A percentile compares a stretch with the other conserved stretches of the same genome.
Conservation (phyloP, 2,797 vertebrate species). For the Bucorvus abyssinicus region DNA sequence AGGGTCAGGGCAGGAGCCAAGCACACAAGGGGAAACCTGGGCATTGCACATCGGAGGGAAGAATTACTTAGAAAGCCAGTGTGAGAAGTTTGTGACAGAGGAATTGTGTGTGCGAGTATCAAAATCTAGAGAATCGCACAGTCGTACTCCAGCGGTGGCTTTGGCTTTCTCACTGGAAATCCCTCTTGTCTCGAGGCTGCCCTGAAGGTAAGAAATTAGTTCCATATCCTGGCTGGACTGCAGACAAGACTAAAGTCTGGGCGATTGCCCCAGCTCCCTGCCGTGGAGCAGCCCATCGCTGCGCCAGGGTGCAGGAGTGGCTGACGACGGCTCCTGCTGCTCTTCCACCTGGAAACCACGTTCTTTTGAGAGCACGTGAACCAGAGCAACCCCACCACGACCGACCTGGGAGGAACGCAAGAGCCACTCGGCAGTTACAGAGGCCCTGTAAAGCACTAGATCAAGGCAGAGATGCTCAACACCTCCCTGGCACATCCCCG, state of each 20-base stretch:
- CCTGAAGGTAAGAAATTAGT: not conserved
- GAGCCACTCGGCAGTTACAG: not conserved
- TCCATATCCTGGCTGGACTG: not conserved
- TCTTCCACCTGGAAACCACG: not conserved
- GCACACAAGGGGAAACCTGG: not conserved
- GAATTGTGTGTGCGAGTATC: not conserved
- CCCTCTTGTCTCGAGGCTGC: not conserved
- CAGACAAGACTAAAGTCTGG: not conserved
- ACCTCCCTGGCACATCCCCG: fast-evolving
- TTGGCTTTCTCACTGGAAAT: not conserved
- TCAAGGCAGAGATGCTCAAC: fast-evolving
- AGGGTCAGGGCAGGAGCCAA: not conserved
- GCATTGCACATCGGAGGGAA: fast-evolving
- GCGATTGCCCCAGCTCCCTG: fast-evolving
- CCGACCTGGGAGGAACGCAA: not conserved
- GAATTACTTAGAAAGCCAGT: not conserved
- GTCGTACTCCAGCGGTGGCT: not conserved
- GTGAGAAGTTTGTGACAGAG: not conserved
- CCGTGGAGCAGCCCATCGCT: not conserved
- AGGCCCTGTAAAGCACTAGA: too few species aligned
- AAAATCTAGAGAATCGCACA: not conserved
- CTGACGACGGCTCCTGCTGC: not conserved
- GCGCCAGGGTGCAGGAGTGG: not conserved
- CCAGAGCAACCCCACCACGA: not conserved
- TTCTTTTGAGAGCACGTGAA: not conserved